These are phyloP conservation scores for Poeciliopsis turneri DNA, from an alignment of 2,797 vertebrate genomes.

Conservation along the genomic window DNA sequence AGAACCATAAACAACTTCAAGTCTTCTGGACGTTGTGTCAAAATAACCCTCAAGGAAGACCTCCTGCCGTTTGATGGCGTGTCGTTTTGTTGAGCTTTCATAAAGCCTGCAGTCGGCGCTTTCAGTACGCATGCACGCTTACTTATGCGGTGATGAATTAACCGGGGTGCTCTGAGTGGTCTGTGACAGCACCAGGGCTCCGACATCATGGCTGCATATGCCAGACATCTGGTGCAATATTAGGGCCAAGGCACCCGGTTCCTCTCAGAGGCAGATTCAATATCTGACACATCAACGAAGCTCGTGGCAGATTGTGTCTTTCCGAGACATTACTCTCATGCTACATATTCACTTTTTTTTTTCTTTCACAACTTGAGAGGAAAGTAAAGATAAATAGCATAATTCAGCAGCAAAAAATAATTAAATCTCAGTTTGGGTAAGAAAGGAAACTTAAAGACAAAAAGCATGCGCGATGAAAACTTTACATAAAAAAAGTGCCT, in stretches of 20 bases:
- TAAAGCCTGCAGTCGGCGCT: neutral
- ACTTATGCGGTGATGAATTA: neutral
- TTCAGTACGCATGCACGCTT: neutral
- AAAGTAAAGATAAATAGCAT: neutral
- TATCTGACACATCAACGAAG: conserved; percentile 1
- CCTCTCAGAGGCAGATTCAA: neutral
- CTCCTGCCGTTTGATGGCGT: conserved; percentile 12
- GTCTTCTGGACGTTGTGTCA: conserved; percentile 1
- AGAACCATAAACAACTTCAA: conserved; percentile 6
- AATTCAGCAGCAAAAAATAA: neutral
- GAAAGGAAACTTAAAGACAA: neutral
- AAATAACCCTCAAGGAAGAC: conserved; percentile 7
- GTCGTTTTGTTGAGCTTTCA: conserved; percentile 1
- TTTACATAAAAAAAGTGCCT: conserved; percentile 3
- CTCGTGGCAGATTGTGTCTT: neutral
- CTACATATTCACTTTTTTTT: neutral
- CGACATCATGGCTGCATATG: conserved; percentile 7
- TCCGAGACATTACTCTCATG: neutral
- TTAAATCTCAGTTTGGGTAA: neutral
- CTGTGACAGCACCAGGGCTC: conserved; percentile 3
- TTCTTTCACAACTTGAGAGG: neutral
- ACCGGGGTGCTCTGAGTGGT: conserved; percentile 7
- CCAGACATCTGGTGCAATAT: conserved; percentile 19
- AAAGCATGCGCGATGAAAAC: neutral
- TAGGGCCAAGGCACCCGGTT: conserved; percentile 1